Conservation (phyloP, 30 jellyfish, hydroid and myxozoan genomes). For the Phacellophora camtschatica region DNA sequence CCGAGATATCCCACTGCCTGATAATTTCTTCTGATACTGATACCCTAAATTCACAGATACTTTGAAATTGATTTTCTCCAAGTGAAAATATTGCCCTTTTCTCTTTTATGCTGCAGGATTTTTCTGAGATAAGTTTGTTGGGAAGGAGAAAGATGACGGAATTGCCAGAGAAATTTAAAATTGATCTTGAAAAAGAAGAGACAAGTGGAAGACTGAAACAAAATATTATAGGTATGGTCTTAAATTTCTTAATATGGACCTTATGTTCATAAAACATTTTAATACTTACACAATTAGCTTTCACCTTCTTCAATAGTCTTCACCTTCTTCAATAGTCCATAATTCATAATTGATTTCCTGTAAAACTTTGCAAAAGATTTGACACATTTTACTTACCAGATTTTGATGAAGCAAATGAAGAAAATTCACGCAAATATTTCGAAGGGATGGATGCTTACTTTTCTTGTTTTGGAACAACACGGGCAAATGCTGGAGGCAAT, state of each 20-base stretch:
- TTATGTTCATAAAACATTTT: too few relatives aligned
- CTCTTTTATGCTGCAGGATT: conserved; percentile 69
- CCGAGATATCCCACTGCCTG: too few relatives aligned
- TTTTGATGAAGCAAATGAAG: conserved; percentile 72
- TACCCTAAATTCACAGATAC: too few relatives aligned
- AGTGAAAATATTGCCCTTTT: too few relatives aligned
- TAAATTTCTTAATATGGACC: neutral
- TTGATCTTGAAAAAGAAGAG: conserved; percentile 78
- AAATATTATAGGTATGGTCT: conserved; percentile 59
- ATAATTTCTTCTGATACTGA: too few relatives aligned
- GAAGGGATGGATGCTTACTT: conserved; percentile 79
- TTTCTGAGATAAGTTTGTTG: conserved; percentile 68
- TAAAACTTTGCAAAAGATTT: neutral
- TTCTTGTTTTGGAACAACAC: conserved; percentile 90
- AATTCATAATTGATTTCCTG: too few relatives aligned
- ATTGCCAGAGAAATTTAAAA: conserved; percentile 64
- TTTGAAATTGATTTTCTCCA: too few relatives aligned
- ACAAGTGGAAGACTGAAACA: conserved; percentile 84
- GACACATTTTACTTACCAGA: conserved; percentile 32
- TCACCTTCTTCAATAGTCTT: neutral
- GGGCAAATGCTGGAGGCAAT: conserved; percentile 83
- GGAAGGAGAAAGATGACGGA: conserved; percentile 79
- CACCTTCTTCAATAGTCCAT: neutral
- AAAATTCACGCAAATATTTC: conserved; percentile 68
- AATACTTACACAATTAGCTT: neutral